These are phyloP conservation scores for Ichneumoninae sp. DNA, from an alignment of 2,888 invertebrate species.

Conservation along the genomic window DNA sequence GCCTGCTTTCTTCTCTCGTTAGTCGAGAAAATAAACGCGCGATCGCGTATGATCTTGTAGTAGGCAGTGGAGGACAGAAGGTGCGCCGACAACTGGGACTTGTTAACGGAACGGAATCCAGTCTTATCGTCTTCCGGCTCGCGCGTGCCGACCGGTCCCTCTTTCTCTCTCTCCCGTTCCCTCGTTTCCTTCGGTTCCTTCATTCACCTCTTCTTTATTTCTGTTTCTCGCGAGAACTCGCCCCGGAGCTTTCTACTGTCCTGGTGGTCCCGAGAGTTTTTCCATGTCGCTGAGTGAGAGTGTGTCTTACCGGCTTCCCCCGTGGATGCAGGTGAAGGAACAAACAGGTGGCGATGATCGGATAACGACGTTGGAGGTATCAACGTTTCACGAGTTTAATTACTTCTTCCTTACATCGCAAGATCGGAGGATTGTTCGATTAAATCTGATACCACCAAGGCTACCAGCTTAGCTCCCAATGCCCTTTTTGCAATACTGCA, in stretches of 20 bases:
- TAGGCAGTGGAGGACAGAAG: conserved; percentile 34
- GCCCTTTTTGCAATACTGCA: background rate
- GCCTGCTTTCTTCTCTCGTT: conserved; percentile 46
- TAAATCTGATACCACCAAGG: conserved; percentile 40
- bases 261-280: conserved; percentile 53
- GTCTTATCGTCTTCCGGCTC: conserved; percentile 68
- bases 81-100: conserved; percentile 53
- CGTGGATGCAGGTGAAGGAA: conserved; percentile 35
- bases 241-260: conserved; percentile 50
- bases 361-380: conserved; percentile 55
- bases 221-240: conserved; percentile 38
- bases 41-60: conserved; percentile 52
- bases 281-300: conserved; percentile 44
- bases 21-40: conserved; percentile 47
- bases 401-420: conserved; percentile 39
- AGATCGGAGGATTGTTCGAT: conserved; percentile 57
- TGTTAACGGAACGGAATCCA: conserved; percentile 67
- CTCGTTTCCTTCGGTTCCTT: conserved; percentile 12
- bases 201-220: conserved; percentile 9
- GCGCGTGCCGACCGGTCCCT: conserved; percentile 65
- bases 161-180: conserved; percentile 44
- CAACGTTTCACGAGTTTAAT: conserved; percentile 52
- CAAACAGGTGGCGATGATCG: conserved; percentile 69
- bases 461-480: background rate
- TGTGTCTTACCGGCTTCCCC: conserved; percentile 20